These are phyloP conservation scores for Oreortyx pictus DNA, from an alignment of 2,797 vertebrate species.

Conservation along the genomic window DNA sequence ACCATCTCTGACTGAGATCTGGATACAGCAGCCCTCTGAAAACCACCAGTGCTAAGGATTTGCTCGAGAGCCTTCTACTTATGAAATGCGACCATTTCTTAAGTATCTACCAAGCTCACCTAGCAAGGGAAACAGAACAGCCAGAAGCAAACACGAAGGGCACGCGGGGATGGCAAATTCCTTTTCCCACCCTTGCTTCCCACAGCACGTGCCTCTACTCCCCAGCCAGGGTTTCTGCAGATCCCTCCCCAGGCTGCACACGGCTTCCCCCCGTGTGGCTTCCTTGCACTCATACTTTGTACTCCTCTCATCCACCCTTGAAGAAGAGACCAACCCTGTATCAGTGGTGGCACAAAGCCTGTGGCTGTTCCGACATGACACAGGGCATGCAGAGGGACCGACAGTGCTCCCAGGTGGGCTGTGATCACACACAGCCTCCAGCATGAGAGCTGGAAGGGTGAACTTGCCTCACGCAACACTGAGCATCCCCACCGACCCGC, in stretches of 20 bases:
- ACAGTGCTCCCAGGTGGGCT: background rate
- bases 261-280: background rate
- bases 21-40: background rate
- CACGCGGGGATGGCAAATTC: rapidly evolving
- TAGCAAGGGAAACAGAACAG: background rate
- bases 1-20: background rate
- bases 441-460: background rate
- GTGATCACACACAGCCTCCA: background rate
- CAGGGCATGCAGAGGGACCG: background rate
- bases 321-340: background rate
- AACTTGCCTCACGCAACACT: rapidly evolving
- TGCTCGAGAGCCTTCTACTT: background rate
- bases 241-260: background rate
- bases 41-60: background rate
- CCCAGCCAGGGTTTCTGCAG: background rate
- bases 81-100: background rate
- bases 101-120: background rate
- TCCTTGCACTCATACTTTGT: too few relatives aligned
- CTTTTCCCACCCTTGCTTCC: background rate
- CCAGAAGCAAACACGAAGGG: background rate
- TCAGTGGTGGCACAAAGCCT: background rate
- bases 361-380: rapidly evolving
- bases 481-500: background rate
- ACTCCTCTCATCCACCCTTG: too few relatives aligned
- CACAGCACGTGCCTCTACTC: background rate